Base-by-base conservation (phyloP, 1,140 invertebrate genomes). In the Cydia fagiglandana region DNA sequence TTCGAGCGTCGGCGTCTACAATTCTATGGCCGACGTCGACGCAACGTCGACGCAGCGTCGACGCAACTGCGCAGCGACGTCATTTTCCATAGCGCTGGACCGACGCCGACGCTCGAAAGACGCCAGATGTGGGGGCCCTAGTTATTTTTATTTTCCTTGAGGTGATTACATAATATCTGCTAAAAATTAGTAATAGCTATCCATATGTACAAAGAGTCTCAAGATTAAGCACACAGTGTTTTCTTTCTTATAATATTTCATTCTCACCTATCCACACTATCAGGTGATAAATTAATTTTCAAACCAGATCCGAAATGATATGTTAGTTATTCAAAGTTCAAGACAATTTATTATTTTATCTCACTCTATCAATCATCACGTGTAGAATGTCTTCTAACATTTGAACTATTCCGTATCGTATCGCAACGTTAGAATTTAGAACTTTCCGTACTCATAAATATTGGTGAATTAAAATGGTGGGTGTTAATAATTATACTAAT, bases 401-500 rank as follows among this genome's bases (percentile, higher is more conserved):
- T 70, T 70, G 15, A 70, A 70, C 66, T 70, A 70, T 70, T 70
- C 34, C n/a, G 34, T 38, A 41, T 17, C 30, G n/a, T 10, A 68
- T 13, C 30, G 13, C 47, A 50, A 50, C 13, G 28, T 34, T 30
- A 38, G 24, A 41, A 56, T n/a, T 34, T 30, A 38, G 24, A 41
- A 17, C 53, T 61, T 61, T 38, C n/a, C 9, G n/a, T 10, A 38
- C 66, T 41, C 66, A 38, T 70, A 70, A 70, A 70, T 70, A 73
- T 73, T 13, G 17, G 45, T 47, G n/a, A 73, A 53, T 12, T 73
- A 24, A 75, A 66, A 20, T 24, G n/a, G 83, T 85, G 78, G 84
- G 82, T 80, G 82, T 85, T 83, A 85, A 56, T 56, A 56, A 86
- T 85, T 83, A 84, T 77, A 77, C 75, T 76, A 80, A 84, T 83